A percentile compares a stretch with the other conserved stretches of the same genome.
Evolutionary conservation across 2,113 vertebrate species (phyloP).

Genomic region (Limanda limanda): DNA sequence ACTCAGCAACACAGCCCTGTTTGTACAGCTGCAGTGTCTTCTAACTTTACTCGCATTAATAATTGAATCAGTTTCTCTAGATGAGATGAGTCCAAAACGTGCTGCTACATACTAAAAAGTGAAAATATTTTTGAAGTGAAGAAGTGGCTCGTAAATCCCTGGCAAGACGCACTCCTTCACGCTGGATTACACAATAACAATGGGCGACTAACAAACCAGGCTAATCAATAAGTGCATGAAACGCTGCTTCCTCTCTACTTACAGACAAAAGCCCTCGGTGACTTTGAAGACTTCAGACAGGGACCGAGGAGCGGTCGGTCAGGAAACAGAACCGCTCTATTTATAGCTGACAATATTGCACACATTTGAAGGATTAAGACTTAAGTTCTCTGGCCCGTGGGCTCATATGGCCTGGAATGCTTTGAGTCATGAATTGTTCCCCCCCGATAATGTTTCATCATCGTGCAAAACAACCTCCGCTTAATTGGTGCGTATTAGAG

Average conservation of each 20-base stretch:
- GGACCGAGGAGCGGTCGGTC: slow-evolving; percentile 50
- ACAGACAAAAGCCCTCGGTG: slow-evolving; percentile 75
- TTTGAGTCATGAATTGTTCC: slow-evolving; percentile 99
- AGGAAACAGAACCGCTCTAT: slow-evolving; percentile 82
- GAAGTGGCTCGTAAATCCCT: slow-evolving; percentile 54
- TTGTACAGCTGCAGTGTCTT: slow-evolving; percentile 43
- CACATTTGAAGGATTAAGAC: slow-evolving; percentile 91
- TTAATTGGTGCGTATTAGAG: slow-evolving; percentile 89
- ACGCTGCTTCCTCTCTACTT: slow-evolving; percentile 70
- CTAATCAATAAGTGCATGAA: slow-evolving; percentile 74
- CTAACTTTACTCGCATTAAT: slow-evolving; percentile 66
- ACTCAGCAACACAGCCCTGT: slow-evolving; percentile 53
- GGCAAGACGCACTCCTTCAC: slow-evolving; percentile 48
- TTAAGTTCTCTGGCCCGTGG: slow-evolving; percentile 86
- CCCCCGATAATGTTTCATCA: slow-evolving; percentile 97
- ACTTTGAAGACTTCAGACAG: slow-evolving; percentile 76
- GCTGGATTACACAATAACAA: slow-evolving; percentile 79
- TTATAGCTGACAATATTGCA: slow-evolving; percentile 98
- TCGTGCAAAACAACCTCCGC: slow-evolving; percentile 91
- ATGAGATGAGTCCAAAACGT: slow-evolving; percentile 54
- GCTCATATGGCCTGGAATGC: slow-evolving; percentile 96
- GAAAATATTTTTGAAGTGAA: slow-evolving; percentile 45
- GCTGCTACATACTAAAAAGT: slow-evolving; percentile 53
- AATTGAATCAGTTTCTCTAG: slow-evolving; percentile 55
- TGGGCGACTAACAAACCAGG: slow-evolving; percentile 71